Evolutionary conservation across 2,113 vertebrate genomes (phyloP).

Genomic region (Pseudopodoces humilis): DNA sequence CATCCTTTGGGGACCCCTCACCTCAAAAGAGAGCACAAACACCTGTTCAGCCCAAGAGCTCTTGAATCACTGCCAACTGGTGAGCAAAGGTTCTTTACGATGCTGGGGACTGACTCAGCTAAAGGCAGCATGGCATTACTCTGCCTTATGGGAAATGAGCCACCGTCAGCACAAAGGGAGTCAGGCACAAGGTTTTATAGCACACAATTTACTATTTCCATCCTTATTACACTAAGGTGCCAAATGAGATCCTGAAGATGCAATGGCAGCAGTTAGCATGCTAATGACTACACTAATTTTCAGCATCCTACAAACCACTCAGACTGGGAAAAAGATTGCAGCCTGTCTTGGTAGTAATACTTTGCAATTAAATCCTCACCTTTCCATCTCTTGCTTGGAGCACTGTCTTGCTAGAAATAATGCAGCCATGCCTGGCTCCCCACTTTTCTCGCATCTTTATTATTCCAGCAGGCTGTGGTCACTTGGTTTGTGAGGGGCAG

Average conservation of each 20-base stretch:
- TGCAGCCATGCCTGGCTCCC: not conserved
- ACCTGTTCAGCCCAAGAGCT: not conserved
- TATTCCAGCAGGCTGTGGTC: not conserved
- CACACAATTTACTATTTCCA: not conserved
- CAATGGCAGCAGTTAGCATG: not conserved
- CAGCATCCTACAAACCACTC: not conserved
- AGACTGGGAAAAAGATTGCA: not conserved
- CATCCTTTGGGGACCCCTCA: not conserved
- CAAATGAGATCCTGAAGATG: constrained; percentile 7
- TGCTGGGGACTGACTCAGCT: not conserved
- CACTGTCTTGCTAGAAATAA: not conserved
- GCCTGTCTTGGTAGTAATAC: not conserved
- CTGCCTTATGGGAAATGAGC: not conserved
- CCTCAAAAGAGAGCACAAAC: not conserved
- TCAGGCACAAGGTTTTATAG: not conserved
- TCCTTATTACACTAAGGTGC: not conserved
- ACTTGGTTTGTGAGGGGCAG: not conserved
- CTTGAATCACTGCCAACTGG: not conserved
- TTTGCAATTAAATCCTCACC: constrained; percentile 7
- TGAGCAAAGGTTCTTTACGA: not conserved
- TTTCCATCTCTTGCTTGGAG: not conserved
- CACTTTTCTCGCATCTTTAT: not conserved
- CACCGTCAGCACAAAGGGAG: not conserved
- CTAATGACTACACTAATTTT: not conserved
- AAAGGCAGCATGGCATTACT: not conserved